Evolutionary conservation across 2,797 vertebrate species (phyloP).

Genomic region (Enteromius treurensis): DNA sequence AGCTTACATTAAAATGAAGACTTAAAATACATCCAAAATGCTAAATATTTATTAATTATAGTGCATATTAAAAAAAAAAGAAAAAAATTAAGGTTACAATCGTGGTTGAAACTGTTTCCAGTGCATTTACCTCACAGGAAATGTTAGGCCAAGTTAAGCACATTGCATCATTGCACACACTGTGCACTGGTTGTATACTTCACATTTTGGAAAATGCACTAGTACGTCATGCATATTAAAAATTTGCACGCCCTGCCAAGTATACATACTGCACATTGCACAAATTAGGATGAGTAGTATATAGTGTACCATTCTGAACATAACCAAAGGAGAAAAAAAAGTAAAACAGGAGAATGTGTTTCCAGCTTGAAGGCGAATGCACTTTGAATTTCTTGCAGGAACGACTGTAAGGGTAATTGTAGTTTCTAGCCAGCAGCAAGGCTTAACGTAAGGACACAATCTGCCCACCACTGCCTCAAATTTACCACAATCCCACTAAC

Average conservation of each 20-base stretch:
- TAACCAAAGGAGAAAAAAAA: neutral
- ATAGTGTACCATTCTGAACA: neutral
- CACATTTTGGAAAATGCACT: neutral
- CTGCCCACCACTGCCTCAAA: constrained; percentile 4
- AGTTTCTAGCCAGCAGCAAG: constrained; percentile 4
- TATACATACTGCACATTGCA: neutral
- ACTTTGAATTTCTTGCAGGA: neutral
- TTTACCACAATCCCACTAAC: constrained; percentile 34
- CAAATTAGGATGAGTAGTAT: neutral
- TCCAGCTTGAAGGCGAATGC: neutral
- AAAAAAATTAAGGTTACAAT: neutral
- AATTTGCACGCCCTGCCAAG: too few species aligned
- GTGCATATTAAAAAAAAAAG: neutral
- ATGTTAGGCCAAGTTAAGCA: neutral
- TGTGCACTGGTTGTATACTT: neutral
- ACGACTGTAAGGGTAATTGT: constrained; percentile 31
- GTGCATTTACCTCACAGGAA: neutral
- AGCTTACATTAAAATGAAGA: neutral
- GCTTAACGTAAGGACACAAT: constrained; percentile 16
- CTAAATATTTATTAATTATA: neutral
- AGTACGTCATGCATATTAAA: neutral
- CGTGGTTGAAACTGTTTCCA: neutral
- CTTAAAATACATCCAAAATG: neutral
- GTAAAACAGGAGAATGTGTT: neutral
- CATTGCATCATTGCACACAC: neutral